Conservation (phyloP, 2,113 vertebrate species). For the Rhegmatorhina hoffmannsi region DNA sequence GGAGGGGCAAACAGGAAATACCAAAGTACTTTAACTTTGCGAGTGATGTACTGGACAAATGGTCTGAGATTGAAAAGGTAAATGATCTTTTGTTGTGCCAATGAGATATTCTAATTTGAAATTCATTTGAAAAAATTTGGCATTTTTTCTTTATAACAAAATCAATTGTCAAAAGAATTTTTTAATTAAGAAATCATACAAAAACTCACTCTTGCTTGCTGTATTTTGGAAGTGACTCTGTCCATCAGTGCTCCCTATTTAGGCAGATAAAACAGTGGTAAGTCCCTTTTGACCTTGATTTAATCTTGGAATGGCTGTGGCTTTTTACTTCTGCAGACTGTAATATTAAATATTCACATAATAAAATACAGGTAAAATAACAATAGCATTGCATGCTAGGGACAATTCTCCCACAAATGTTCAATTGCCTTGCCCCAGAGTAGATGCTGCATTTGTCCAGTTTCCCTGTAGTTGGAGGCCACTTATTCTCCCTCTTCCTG, state of each 20-base stretch:
- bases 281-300: not conserved
- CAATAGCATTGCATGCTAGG: not conserved
- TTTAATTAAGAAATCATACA: not conserved
- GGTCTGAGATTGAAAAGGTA: conserved; percentile 84
- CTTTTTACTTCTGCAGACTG: not conserved
- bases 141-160: not conserved
- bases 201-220: not conserved
- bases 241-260: not conserved
- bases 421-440: not conserved
- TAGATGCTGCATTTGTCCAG: not conserved
- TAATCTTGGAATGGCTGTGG: not conserved
- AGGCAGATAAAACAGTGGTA: not conserved
- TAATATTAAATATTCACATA: not conserved
- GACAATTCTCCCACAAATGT: not conserved
- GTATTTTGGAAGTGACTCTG: not conserved
- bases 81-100: not conserved
- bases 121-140: not conserved
- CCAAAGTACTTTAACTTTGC: conserved; percentile 86
- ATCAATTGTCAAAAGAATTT: not conserved
- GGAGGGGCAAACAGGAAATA: conserved; percentile 15
- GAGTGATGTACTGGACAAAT: conserved; percentile 81
- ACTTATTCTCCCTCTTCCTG: not conserved
- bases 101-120: not conserved
- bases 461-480: not conserved
- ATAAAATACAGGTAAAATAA: not conserved